Conservation (phyloP, 2,113 vertebrate species). For the Colius striatus region DNA sequence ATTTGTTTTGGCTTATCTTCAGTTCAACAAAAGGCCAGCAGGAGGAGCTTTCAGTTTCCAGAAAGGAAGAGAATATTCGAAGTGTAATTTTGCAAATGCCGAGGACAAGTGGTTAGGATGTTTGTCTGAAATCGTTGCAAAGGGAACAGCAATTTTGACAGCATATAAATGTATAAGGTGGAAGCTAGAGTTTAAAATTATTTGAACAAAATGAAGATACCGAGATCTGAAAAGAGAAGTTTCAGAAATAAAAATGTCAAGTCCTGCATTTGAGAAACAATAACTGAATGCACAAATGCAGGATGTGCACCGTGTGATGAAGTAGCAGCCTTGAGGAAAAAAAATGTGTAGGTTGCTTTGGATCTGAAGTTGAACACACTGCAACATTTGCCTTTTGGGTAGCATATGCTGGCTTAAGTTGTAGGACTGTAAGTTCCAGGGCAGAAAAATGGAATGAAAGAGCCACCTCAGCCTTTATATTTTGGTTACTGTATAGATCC, state of each 20-base stretch:
- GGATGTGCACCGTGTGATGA: neutral
- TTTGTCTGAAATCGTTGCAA: neutral
- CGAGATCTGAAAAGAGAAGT: neutral
- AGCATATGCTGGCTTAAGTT: neutral
- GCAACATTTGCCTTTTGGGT: neutral
- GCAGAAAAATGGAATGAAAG: neutral
- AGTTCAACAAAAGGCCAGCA: neutral
- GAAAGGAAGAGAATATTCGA: neutral
- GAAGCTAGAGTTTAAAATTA: neutral
- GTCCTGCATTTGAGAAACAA: neutral
- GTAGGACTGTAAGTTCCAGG: neutral
- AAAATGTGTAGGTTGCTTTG: neutral
- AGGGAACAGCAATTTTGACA: neutral
- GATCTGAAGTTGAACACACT: neutral
- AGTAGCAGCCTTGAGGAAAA: neutral
- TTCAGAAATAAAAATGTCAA: neutral
- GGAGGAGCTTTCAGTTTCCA: conserved; percentile 41
- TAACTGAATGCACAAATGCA: neutral
- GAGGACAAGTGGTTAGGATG: neutral
- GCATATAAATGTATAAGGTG: fast-evolving
- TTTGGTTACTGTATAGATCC: neutral
- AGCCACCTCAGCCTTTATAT: neutral
- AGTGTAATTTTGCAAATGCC: neutral
- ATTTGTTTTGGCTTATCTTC: neutral
- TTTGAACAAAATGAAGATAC: neutral